A percentile compares a stretch with the other conserved stretches of the same genome.
These are phyloP conservation scores for Tretioscincus oriximinensis DNA, from an alignment of 2,113 vertebrate species.

Conservation along the genomic window DNA sequence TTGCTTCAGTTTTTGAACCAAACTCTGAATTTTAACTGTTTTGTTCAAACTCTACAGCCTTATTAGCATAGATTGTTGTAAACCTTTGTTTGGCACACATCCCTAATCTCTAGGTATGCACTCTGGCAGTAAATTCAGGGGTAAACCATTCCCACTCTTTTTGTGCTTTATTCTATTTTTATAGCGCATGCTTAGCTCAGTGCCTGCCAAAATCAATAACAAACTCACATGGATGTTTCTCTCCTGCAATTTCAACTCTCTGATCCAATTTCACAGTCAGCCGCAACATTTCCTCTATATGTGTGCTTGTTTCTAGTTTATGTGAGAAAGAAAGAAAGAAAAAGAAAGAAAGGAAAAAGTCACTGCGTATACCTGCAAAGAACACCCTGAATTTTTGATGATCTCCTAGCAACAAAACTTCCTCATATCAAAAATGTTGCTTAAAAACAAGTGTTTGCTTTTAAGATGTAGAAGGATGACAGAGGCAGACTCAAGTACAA, in stretches of 20 bases:
- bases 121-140: not conserved
- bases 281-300: not conserved
- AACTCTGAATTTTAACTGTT: too few species aligned
- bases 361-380: conserved; percentile 5
- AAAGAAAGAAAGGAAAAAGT: not conserved
- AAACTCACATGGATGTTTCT: conserved; percentile 19
- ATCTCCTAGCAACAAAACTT: not conserved
- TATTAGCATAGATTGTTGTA: too few species aligned
- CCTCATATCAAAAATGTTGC: not conserved
- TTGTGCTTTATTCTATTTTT: conserved; percentile 11
- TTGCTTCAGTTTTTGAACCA: too few species aligned
- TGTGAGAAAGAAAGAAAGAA: not conserved
- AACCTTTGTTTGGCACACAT: too few species aligned
- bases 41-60: too few species aligned
- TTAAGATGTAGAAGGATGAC: conserved; percentile 8
- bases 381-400: conserved; percentile 16
- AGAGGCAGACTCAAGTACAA: not conserved
- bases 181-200: not conserved
- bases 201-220: conserved; percentile 12
- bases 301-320: not conserved
- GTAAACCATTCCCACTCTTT: conserved; percentile 19
- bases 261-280: conserved; percentile 19
- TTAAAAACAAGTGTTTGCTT: not conserved
- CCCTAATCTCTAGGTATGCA: not conserved
- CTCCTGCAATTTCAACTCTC: conserved; percentile 27